These are phyloP conservation scores for Microctenopoma lineatum DNA, from an alignment of 2,797 vertebrate genomes.

Conservation along the genomic window DNA sequence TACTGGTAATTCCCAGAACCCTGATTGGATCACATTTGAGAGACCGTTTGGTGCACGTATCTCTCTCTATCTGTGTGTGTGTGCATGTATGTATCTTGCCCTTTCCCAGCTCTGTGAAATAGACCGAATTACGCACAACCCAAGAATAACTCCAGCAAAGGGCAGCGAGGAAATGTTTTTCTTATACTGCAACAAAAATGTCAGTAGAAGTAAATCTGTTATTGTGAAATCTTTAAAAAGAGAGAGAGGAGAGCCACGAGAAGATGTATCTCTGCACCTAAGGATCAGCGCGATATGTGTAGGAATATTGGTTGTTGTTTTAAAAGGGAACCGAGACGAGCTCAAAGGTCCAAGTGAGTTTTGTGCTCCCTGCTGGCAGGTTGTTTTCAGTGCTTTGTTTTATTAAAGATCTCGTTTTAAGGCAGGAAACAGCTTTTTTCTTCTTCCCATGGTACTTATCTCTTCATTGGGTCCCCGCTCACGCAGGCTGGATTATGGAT, in stretches of 20 bases:
- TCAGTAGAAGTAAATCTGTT: constrained; percentile 36
- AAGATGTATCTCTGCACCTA: constrained; percentile 18
- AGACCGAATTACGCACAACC: constrained; percentile 54
- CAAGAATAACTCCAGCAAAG: constrained; percentile 65
- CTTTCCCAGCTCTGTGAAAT: constrained; percentile 55
- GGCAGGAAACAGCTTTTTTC: constrained; percentile 33
- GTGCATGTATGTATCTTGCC: constrained; percentile 33
- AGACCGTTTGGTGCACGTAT: constrained; percentile 6
- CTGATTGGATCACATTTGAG: constrained; percentile 33
- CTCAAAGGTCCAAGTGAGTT: constrained; percentile 20
- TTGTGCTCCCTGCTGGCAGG: constrained; percentile 3
- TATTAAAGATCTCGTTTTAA: constrained; percentile 15
- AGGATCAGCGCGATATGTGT: constrained; percentile 18
- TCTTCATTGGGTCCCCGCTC: constrained; percentile 68
- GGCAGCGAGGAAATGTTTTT: constrained; percentile 60
- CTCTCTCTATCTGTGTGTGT: constrained; percentile 43
- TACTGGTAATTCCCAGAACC: constrained; percentile 30
- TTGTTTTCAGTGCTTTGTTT: constrained; percentile 48
- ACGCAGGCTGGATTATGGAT: constrained; percentile 69
- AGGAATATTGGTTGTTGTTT: constrained; percentile 12
- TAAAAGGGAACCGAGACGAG: constrained; percentile 19
- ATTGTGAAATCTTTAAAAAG: constrained; percentile 34
- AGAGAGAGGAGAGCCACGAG: constrained; percentile 15
- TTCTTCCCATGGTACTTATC: constrained; percentile 66
- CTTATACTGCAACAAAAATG: constrained; percentile 12